Base-by-base conservation (phyloP, 2,888 invertebrate genomes). In the Axea sp. region DNA sequence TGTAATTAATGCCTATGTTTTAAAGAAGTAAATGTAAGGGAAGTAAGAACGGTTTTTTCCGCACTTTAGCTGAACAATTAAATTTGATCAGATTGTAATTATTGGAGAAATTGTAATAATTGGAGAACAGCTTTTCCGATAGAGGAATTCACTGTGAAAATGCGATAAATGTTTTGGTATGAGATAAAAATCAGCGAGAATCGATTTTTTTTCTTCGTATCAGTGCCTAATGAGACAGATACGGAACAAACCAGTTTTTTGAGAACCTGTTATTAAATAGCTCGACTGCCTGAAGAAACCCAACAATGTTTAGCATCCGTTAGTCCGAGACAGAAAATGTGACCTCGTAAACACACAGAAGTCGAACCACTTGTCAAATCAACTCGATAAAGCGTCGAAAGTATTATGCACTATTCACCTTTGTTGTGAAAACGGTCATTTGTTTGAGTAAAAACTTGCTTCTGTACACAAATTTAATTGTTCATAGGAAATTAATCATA, bases 291-390 rank as follows among this genome's bases (percentile, higher is more conserved):
- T 73, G 72, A 75, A 75, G 72, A 73, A 75, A 69, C 68, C 59
- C 68, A 75, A 73, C 75, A 75, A 75, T 72, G 68, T 68, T 75
- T 75, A 72, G 72, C 72, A 75, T 75, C 72, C 72, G 75, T 75
- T 75, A 75, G 62, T 57, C 59, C 41, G 64, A 60, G 72, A 33
- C 53, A 60, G 72, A 72, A 75, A 72, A 75, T 69, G 68, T 68
- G 64, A 72, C 72, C 75, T 75, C 68, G 47, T 75, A 75, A 75
- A 75, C 72, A 75, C 31, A 49, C 64, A 30, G 67, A 30, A 75
- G 75, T 72, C 72, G 35, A 72, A 59, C 64, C 68, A 75, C 72
- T 72, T 75, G 72, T 68, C 68, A 75, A 68, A 75, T 72, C 59
- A 64, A 60, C 62, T 65, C 69, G 68, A 75, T 75, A 72, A 75